Base-by-base conservation (phyloP, 2,888 invertebrate species). In the Platypus cylindrus region DNA sequence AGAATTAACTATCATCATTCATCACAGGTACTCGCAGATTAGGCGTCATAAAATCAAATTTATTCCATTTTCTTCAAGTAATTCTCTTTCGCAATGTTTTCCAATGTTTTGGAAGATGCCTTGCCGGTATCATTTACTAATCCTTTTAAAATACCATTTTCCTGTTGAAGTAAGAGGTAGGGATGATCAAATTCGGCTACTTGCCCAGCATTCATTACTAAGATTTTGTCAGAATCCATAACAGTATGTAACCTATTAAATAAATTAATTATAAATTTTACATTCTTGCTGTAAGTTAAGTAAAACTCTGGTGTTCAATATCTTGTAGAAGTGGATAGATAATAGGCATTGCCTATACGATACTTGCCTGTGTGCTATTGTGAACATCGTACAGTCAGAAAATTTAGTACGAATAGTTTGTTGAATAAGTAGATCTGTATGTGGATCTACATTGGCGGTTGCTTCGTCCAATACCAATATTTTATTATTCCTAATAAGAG, bases 191-290 rank as follows among this genome's bases (percentile, higher is more conserved):
- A 74, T 58, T 93, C 90, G 7, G 73, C 71, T 52, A 78, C 68
- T 25, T 32, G 73, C 0, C 89, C 89, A 24, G 78, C 77, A 53
- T 83, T 80, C 72, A 89, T 75, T n/a, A 87, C 85, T 45, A 87
- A 56, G 36, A 87, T 78, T 60, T 76, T 73, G 63, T 86, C 83
- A 0, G 81, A 83, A 61, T 89, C 86, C 78, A 89, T 85, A 33
- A 89, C 79, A 0, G 87, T 89, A 52, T 87, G 76, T 8, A 90
- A 68, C 22, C 49, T 49, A 17, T 16, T 44, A 41, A 16, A 36
- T 13, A 17, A 11, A 15, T 25, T 25, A 7, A 20, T 5, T 7
- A 7, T 20, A 20, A 20, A 7, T 20, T 20, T 7, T 20, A 20
- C 20, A 20, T 7, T 7, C 9, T 20, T 7, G 5, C 20, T n/a